Evolutionary conservation across 1,140 invertebrate species (phyloP), one percentile per base, ranked within the genome.

Genomic region (Heliconius himera): DNA sequence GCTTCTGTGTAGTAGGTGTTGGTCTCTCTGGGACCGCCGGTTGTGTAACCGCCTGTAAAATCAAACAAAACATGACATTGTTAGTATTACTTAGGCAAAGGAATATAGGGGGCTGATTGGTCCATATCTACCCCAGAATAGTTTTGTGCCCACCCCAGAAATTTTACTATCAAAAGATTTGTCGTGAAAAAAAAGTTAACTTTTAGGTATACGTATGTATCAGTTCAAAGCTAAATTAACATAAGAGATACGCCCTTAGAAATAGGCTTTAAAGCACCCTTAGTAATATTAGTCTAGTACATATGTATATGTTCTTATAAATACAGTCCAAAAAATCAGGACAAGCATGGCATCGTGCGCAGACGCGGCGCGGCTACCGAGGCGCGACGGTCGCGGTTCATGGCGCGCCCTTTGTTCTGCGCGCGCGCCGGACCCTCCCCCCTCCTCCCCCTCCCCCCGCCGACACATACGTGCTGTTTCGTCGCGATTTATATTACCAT

Each of bases 331-430:
- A 88, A 88, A 89, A 89, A 88, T 88, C 84, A 87, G 85, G 81
- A 81, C 83, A 82, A 76, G 82, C 79, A 85, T 86, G 81, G 84
- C 79, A 73, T 80, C 80, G 81, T 83, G 81, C 84, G 84, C 82
- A 82, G 78, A 80, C 76, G 81, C 81, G 83, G 85, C 85, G 84
- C 82, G 83, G 72, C 87, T 76, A 87, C 82, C 90, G 88, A 87
- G 89, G 87, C 92, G 89, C 85, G 87, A 92, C 92, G 83, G 92
- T 90, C 88, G 87, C 90, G 92, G 92, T 94, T 94, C 92, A 94
- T 90, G 90, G 89, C 87, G 84, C 92, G 92, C 92, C 92, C 91
- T 94, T 94, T 94, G 91, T 93, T 92, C 92, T 89, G 90, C 88
- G 89, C 88, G 88, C 85, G 84, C 86, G 83, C 82, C 81, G 87